These are phyloP conservation scores for Chrysotoxum bicinctum DNA, from an alignment of 2,888 invertebrate genomes.

Conservation along the genomic window DNA sequence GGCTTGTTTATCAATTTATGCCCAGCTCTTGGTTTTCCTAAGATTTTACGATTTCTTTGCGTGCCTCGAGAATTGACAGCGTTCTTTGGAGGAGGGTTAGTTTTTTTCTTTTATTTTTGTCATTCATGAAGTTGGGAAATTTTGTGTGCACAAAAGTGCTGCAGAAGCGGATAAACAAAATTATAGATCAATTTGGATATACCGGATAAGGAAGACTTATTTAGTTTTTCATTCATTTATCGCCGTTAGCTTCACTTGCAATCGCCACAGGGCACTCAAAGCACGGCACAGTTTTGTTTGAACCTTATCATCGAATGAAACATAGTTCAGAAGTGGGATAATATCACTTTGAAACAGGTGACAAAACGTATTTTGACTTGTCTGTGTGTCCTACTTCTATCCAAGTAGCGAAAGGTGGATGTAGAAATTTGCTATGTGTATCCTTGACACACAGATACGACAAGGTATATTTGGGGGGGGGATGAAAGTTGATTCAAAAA, in stretches of 20 bases:
- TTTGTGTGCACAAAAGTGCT: slow-evolving; percentile 46
- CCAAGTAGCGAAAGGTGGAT: neutral
- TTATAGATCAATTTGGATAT: slow-evolving; percentile 69
- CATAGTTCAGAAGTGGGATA: slow-evolving; percentile 32
- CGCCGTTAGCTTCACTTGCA: neutral
- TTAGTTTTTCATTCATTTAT: slow-evolving; percentile 17
- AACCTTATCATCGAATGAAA: slow-evolving; percentile 36
- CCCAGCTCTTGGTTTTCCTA: slow-evolving; percentile 29
- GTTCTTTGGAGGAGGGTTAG: slow-evolving; percentile 31
- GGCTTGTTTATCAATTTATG: slow-evolving; percentile 71
- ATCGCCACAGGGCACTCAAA: neutral
- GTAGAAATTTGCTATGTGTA: slow-evolving; percentile 11
- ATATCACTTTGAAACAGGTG: slow-evolving; percentile 58
- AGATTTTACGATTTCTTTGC: slow-evolving; percentile 68
- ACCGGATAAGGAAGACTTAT: slow-evolving; percentile 54
- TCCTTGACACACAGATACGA: slow-evolving; percentile 39
- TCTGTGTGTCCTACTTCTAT: neutral
- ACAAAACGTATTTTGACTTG: slow-evolving; percentile 48
- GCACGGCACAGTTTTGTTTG: slow-evolving; percentile 13
- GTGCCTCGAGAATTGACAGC: slow-evolving; percentile 57
- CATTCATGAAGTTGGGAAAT: neutral
- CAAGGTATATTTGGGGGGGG: neutral
- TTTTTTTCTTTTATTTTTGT: neutral
- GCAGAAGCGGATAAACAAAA: slow-evolving; percentile 67
- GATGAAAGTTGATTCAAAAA: slow-evolving; percentile 16